phyloP scores from a whole-genome alignment of 2,113 vertebrate genomes.

The Delphinapterus leucas region DNA sequence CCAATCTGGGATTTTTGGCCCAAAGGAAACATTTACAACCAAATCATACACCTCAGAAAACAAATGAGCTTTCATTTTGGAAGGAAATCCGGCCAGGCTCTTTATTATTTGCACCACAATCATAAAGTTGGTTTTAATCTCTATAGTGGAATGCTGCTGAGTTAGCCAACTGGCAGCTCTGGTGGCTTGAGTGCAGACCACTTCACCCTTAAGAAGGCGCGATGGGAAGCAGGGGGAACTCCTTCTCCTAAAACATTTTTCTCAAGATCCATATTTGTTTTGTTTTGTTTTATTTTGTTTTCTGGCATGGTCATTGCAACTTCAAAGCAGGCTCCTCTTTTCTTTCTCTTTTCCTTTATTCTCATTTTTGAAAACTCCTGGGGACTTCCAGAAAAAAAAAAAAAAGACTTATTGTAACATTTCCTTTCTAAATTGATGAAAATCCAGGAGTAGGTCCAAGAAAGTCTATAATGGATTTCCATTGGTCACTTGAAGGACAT shows the following conservation, averaged over 20 bases:
- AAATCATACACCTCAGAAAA: conserved; percentile 78
- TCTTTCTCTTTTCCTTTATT: conserved; percentile 47
- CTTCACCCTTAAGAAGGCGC: conserved; percentile 38
- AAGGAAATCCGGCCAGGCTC: conserved; percentile 65
- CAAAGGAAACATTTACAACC: conserved; percentile 78
- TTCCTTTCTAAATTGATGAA: conserved; percentile 61
- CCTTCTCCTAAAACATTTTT: conserved; percentile 46
- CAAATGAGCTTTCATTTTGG: conserved; percentile 77
- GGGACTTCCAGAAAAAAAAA: background rate
- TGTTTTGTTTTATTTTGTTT: background rate
- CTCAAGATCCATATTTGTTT: conserved; percentile 35
- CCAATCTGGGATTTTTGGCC: conserved; percentile 68
- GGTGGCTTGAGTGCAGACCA: conserved; percentile 45
- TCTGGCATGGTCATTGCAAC: conserved; percentile 11
- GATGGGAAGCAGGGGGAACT: conserved; percentile 40
- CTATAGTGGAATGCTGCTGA: conserved; percentile 62
- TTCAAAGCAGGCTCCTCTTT: conserved; percentile 46
- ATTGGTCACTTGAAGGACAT: background rate
- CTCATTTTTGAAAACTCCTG: conserved; percentile 47
- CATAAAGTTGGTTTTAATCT: conserved; percentile 78
- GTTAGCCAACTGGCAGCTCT: conserved; percentile 68
- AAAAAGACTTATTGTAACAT: conserved; percentile 38
- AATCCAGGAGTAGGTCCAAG: conserved; percentile 56
- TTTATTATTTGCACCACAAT: conserved; percentile 77
- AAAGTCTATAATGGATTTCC: conserved; percentile 54